phyloP scores from a whole-genome alignment of 2,113 vertebrate species.

The Festucalex cinctus region DNA sequence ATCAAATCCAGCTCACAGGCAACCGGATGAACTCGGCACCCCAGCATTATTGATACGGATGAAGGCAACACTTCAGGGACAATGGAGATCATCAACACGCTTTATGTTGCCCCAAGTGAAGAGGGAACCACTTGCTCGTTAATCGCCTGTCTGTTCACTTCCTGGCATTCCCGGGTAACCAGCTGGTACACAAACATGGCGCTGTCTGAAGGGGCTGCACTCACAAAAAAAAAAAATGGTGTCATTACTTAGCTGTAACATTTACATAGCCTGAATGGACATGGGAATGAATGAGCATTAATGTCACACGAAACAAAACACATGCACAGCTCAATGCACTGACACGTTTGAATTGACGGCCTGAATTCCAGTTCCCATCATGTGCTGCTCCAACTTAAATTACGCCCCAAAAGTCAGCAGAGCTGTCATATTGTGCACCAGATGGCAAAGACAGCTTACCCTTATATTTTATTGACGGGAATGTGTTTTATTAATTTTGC shows the following conservation, averaged over 20 bases:
- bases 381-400: slow-evolving; percentile 18
- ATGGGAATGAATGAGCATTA: not conserved
- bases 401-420: slow-evolving; percentile 28
- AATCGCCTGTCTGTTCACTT: slow-evolving; percentile 61
- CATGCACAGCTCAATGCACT: not conserved
- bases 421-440: slow-evolving; percentile 51
- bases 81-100: slow-evolving; percentile 53
- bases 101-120: slow-evolving; percentile 49
- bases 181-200: slow-evolving; percentile 52
- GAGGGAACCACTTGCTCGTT: slow-evolving; percentile 60
- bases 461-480: slow-evolving; percentile 66
- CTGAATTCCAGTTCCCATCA: slow-evolving; percentile 10
- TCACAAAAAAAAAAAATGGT: slow-evolving; percentile 31
- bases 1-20: slow-evolving; percentile 54
- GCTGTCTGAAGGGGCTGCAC: slow-evolving; percentile 37
- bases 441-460: slow-evolving; percentile 63
- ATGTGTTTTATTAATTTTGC: slow-evolving; percentile 66
- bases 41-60: slow-evolving; percentile 34
- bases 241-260: slow-evolving; percentile 27
- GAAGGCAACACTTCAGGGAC: slow-evolving; percentile 44
- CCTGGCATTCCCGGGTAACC: slow-evolving; percentile 55
- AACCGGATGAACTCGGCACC: slow-evolving; percentile 48
- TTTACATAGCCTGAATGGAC: slow-evolving; percentile 14
- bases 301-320: slow-evolving; percentile 9
- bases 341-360: slow-evolving; percentile 2